phyloP scores from a whole-genome alignment of 2,113 vertebrate species.

The Sinocyclocheilus rhinocerous region DNA sequence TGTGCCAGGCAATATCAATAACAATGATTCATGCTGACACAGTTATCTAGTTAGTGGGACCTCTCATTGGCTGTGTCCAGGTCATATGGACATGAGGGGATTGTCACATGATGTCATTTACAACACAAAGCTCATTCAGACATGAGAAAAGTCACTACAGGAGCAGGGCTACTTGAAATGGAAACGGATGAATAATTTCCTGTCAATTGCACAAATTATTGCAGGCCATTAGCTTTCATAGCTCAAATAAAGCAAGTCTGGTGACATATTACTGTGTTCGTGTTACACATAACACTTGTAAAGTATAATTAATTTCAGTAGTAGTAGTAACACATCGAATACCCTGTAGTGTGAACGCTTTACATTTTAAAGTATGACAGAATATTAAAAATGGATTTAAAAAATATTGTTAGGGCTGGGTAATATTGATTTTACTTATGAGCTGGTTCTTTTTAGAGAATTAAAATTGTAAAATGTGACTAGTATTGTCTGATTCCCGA shows the following conservation, averaged over 20 bases:
- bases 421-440: background rate
- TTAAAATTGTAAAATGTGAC: background rate
- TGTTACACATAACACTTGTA: background rate
- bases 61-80: background rate
- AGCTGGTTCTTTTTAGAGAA: background rate
- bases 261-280: background rate
- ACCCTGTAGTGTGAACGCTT: background rate
- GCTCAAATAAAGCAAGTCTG: slow-evolving; percentile 15
- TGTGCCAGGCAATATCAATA: slow-evolving; percentile 45
- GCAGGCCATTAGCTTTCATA: background rate
- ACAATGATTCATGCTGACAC: slow-evolving; percentile 46
- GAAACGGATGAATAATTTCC: slow-evolving; percentile 5
- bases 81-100: slow-evolving; percentile 46
- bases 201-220: slow-evolving; percentile 17
- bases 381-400: background rate
- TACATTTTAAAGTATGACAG: background rate
- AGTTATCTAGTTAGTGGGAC: slow-evolving; percentile 34
- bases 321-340: background rate
- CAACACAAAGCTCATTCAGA: slow-evolving; percentile 37
- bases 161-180: slow-evolving; percentile 35
- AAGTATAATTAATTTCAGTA: background rate
- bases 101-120: slow-evolving; percentile 35
- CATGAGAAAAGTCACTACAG: slow-evolving; percentile 45
- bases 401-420: background rate
- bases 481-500: background rate